Conservation (phyloP, 2,113 vertebrate genomes). For the Nyctibius bracteatus region DNA sequence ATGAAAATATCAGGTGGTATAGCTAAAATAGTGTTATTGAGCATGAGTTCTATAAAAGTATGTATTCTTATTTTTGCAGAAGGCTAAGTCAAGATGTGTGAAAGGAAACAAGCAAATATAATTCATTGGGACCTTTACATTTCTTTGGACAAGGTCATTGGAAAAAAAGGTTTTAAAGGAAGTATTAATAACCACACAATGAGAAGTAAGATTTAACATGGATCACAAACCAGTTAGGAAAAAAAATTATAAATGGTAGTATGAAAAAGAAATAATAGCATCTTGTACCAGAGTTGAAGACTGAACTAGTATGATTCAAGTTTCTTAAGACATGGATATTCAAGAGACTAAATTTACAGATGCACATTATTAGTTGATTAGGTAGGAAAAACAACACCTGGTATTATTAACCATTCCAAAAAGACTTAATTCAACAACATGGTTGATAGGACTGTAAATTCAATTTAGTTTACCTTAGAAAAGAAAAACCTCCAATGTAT, state of each 20-base stretch:
- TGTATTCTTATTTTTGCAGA: neutral
- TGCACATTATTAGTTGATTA: neutral
- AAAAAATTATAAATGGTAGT: neutral
- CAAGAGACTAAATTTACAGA: neutral
- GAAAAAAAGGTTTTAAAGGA: neutral
- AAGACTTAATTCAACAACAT: neutral
- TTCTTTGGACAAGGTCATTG: neutral
- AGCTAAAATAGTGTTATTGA: neutral
- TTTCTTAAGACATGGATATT: neutral
- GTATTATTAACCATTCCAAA: neutral
- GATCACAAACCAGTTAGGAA: neutral
- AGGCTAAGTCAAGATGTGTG: rapidly evolving
- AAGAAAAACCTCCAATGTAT: neutral
- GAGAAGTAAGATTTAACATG: neutral
- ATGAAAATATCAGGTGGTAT: neutral
- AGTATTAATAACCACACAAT: neutral
- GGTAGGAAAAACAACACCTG: neutral
- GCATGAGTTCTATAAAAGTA: neutral
- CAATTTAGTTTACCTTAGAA: neutral
- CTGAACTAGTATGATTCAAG: neutral
- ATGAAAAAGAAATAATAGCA: neutral
- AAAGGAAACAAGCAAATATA: neutral
- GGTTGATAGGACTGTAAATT: neutral
- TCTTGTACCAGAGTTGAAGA: neutral
- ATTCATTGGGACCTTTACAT: neutral